Evolutionary conservation across 53 echinoderm and acorn worm genomes (phyloP).

Genomic region (Arbacia lixula): DNA sequence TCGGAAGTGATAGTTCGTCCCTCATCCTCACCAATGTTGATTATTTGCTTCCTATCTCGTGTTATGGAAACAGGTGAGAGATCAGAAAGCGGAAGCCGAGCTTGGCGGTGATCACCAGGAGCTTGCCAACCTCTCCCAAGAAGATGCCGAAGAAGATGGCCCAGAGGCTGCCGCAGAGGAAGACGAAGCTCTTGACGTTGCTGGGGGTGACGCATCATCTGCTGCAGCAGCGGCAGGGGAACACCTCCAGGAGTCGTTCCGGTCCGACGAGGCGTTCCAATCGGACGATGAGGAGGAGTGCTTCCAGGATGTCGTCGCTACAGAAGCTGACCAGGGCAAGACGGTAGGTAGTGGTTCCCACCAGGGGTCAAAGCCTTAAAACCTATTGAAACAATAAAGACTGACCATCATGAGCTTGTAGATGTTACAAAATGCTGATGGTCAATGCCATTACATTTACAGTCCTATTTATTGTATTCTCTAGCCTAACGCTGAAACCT

Average conservation of each 20-base stretch:
- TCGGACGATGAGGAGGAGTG: constrained; percentile 50
- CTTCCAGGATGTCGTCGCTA: constrained; percentile 47
- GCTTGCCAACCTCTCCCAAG: neutral
- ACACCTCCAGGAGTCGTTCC: neutral
- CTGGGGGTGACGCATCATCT: neutral
- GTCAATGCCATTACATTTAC: too few relatives aligned
- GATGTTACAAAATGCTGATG: too few relatives aligned
- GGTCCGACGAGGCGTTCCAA: constrained; percentile 30
- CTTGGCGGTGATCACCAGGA: constrained; percentile 1
- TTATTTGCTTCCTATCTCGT: too few relatives aligned
- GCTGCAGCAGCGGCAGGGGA: neutral
- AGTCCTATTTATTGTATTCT: too few relatives aligned
- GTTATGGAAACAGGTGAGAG: too few relatives aligned
- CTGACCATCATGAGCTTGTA: too few relatives aligned
- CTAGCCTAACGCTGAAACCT: too few relatives aligned
- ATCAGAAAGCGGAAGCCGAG: too few relatives aligned
- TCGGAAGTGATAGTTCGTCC: too few relatives aligned
- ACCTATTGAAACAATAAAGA: too few relatives aligned
- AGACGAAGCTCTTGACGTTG: neutral
- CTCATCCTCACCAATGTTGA: too few relatives aligned
- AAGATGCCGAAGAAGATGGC: neutral
- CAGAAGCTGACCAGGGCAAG: constrained; percentile 50
- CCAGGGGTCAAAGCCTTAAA: too few relatives aligned
- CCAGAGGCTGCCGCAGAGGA: constrained; percentile 5
- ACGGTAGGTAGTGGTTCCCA: constrained; percentile 18